A percentile compares a stretch with the other conserved stretches of the same genome.
Conservation (phyloP, 2,113 vertebrate genomes). For the Xenopus laevis region DNA sequence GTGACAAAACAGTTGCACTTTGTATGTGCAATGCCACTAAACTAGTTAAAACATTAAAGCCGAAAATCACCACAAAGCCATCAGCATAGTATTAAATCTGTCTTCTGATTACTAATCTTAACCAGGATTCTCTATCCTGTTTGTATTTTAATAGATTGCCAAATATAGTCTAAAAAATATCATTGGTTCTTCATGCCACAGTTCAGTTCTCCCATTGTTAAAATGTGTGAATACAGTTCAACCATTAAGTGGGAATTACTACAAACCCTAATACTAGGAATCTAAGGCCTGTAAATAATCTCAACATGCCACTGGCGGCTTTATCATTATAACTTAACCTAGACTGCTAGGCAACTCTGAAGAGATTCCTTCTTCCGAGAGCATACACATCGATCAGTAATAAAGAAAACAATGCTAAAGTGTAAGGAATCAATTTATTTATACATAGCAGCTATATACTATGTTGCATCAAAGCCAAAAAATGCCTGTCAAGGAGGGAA, state of each 20-base stretch:
- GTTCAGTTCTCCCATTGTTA: neutral
- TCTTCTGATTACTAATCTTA: neutral
- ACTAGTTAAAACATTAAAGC: no score
- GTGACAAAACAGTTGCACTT: no score
- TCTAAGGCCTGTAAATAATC: constrained; percentile 15
- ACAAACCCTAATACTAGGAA: constrained; percentile 4
- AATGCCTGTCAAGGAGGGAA: constrained; percentile 4
- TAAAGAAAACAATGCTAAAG: constrained; percentile 30
- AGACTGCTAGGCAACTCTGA: neutral
- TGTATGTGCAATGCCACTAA: no score
- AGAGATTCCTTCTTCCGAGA: constrained; percentile 20
- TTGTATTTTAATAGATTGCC: no score
- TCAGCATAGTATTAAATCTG: neutral
- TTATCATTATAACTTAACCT: constrained; percentile 33
- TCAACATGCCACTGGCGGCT: neutral
- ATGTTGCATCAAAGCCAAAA: constrained; percentile 26
- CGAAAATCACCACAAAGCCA: no score
- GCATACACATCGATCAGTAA: constrained; percentile 23
- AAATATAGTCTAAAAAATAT: constrained; percentile 1
- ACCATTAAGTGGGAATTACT: neutral
- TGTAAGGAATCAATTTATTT: constrained; percentile 34
- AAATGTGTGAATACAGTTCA: neutral
- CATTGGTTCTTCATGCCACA: neutral
- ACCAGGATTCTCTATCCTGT: neutral
- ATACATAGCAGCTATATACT: constrained; percentile 16